Base-by-base conservation (phyloP, 2,888 invertebrate species). In the Neoascia interrupta region DNA sequence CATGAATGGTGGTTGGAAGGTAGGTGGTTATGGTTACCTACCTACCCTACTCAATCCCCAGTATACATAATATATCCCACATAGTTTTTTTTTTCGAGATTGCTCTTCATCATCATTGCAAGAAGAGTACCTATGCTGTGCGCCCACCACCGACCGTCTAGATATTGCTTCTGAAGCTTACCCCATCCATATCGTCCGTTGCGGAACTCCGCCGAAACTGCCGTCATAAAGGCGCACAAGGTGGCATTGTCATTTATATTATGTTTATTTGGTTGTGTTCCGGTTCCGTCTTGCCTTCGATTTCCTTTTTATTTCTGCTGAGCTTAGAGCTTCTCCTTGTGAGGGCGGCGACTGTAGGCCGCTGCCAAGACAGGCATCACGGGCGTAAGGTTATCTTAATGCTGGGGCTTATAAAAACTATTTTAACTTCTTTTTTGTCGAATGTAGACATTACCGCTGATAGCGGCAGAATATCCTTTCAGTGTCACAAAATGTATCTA, bases 181-280 rank as follows among this genome's bases (percentile, higher is more conserved):
- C 60, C 51, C 64, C 31, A 36, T 70, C 70, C 66, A 66, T 70
- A 64, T 49, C 76, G 60, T 72, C 76, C 64, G 64, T 53, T 36
- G 15, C 64, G 72, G 72, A 76, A 72, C 72, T 58, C 63, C 72
- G 64, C 63, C 72, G 64, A 66, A 60, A 64, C 28, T 76, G 76
- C 72, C 76, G 72, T 76, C 76, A 66, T 60, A 72, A 72, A 76
- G 76, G 76, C 76, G 64, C 72, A 76, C 76, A 72, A 76, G 72
- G 72, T 76, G 15, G 72, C 70, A 54, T 66, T 76, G 72, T 76
- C 76, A 61, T 74, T 74, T 60, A 53, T 36, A 54, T 76, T 47
- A 54, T 54, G 54, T 72, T 60, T 64, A 45, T 60, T 70, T 69
- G 58, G 23, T 47, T 37, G 36, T 53, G 15, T 58, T 53, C 18